These are phyloP conservation scores for Platyura marginata DNA, from an alignment of 1,140 invertebrate genomes.

Conservation along the genomic window DNA sequence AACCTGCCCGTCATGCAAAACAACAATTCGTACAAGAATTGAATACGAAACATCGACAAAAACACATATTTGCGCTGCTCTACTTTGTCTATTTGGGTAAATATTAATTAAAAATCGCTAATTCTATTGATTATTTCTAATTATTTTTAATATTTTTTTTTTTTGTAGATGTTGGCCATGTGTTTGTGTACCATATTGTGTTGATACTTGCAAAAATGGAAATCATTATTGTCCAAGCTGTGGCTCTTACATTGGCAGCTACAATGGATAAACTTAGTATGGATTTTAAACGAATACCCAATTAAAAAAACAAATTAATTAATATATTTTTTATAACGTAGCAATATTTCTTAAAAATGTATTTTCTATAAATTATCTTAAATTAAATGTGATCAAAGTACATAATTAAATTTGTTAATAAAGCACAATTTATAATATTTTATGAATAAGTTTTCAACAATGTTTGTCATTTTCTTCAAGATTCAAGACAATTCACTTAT, in stretches of 20 bases:
- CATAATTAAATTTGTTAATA: slow-evolving; percentile 4
- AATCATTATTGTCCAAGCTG: slow-evolving; percentile 50
- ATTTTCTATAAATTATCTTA: background rate
- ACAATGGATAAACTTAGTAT: too few relatives aligned
- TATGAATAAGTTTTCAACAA: too few relatives aligned
- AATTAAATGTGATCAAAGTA: background rate
- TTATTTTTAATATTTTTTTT: slow-evolving; percentile 6
- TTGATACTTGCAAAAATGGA: slow-evolving; percentile 38
- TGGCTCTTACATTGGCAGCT: slow-evolving; percentile 36
- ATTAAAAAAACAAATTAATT: too few relatives aligned
- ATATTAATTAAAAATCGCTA: background rate
- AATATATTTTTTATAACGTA: too few relatives aligned
- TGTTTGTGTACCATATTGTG: slow-evolving; percentile 43
- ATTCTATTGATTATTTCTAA: background rate
- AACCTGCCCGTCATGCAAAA: slow-evolving; percentile 32
- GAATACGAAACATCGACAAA: slow-evolving; percentile 29
- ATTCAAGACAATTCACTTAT: too few relatives aligned
- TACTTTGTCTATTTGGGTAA: slow-evolving; percentile 35
- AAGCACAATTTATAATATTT: slow-evolving; percentile 12
- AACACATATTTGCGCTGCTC: slow-evolving; percentile 36
- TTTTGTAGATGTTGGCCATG: slow-evolving; percentile 37
- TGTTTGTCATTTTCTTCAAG: too few relatives aligned
- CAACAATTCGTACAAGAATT: slow-evolving; percentile 26
- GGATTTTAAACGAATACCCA: too few relatives aligned
- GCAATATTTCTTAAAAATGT: background rate